These are phyloP conservation scores for Mystacides longicornis DNA, from an alignment of 2,888 invertebrate species.

Conservation along the genomic window DNA sequence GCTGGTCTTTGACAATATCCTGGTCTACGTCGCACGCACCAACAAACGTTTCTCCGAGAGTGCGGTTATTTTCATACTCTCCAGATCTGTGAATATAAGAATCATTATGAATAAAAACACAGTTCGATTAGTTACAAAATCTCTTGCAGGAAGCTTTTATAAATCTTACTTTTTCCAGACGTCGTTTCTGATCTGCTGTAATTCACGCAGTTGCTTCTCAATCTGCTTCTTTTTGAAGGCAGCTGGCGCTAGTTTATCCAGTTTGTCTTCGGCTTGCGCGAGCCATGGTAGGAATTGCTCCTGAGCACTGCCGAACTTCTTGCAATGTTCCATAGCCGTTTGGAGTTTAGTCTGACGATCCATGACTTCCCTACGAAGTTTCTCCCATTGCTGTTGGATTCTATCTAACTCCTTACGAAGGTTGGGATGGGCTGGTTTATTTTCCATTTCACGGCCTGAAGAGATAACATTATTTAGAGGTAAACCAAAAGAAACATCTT, in stretches of 20 bases:
- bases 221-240: slow-evolving; percentile 80
- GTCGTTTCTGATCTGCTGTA: slow-evolving; percentile 86
- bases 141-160: not conserved
- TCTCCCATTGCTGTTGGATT: slow-evolving; percentile 88
- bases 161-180: slow-evolving; percentile 67
- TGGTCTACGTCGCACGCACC: slow-evolving; percentile 86
- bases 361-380: slow-evolving; percentile 77
- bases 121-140: not conserved
- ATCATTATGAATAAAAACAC: not conserved
- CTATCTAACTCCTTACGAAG: slow-evolving; percentile 69
- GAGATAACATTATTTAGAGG: not conserved
- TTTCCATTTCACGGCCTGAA: slow-evolving; percentile 48
- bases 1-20: slow-evolving; percentile 76
- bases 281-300: slow-evolving; percentile 87
- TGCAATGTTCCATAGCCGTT: slow-evolving; percentile 86
- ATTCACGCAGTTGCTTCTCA: slow-evolving; percentile 79
- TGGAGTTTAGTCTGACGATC: slow-evolving; percentile 81
- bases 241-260: slow-evolving; percentile 68
- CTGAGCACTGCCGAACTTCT: slow-evolving; percentile 78
- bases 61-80: slow-evolving; percentile 84
- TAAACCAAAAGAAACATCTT: no score
- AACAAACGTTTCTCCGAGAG: slow-evolving; percentile 81
- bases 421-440: slow-evolving; percentile 43
- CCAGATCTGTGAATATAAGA: slow-evolving; percentile 53
- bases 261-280: slow-evolving; percentile 75